These are phyloP conservation scores for Petaurus breviceps DNA, from an alignment of 2,113 vertebrate species.

Conservation along the genomic window DNA sequence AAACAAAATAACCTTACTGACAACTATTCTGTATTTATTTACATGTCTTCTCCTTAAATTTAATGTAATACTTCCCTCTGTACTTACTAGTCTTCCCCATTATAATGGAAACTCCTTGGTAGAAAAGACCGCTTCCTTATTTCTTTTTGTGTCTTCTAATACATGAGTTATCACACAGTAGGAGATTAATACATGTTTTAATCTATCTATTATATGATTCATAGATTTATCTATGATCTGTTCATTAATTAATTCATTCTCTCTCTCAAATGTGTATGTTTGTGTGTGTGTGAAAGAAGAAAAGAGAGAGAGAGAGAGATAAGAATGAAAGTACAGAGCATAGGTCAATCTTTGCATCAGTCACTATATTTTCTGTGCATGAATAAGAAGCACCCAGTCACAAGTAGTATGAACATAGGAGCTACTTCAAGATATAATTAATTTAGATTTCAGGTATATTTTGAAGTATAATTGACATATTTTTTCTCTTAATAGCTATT, in stretches of 20 bases:
- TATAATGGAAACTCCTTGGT: too few relatives aligned
- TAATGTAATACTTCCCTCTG: background rate
- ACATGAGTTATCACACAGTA: background rate
- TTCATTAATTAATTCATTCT: too few relatives aligned
- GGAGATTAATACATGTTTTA: background rate
- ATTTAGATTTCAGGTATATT: slow-evolving; percentile 2
- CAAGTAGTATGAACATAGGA: background rate
- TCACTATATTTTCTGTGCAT: background rate
- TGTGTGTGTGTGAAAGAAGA: too few relatives aligned
- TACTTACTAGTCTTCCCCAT: background rate
- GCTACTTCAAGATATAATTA: background rate
- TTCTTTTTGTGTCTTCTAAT: background rate
- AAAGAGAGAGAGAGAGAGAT: too few relatives aligned
- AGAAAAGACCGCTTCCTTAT: background rate
- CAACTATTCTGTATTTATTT: background rate
- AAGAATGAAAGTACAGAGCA: too few relatives aligned
- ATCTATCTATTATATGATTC: too few relatives aligned
- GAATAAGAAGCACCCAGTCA: background rate
- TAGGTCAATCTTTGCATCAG: background rate
- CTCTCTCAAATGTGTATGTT: too few relatives aligned
- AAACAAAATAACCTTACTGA: too few relatives aligned
- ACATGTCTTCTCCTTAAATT: background rate
- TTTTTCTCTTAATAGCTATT: background rate
- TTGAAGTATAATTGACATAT: background rate
- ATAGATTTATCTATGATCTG: too few relatives aligned